Evolutionary conservation across 2,113 vertebrate species (phyloP).

Genomic region (Zapornia atra): DNA sequence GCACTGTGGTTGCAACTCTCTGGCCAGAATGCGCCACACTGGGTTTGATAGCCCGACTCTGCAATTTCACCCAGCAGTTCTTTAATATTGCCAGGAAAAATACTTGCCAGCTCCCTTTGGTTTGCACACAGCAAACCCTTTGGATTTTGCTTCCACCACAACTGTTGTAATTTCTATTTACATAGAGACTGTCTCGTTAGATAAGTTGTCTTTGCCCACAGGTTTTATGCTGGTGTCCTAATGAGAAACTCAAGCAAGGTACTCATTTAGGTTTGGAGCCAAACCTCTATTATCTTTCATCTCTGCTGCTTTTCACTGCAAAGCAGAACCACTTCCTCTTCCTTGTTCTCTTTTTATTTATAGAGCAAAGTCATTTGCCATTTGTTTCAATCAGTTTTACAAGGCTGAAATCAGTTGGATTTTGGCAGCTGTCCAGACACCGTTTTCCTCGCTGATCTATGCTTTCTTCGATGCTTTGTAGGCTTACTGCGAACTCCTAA

Average conservation of each 20-base stretch:
- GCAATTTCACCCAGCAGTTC: not conserved
- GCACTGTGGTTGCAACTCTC: not conserved
- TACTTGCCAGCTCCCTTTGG: not conserved
- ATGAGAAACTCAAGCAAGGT: not conserved
- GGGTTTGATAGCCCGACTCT: not conserved
- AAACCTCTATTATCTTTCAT: constrained; percentile 1
- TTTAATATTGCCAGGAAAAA: not conserved
- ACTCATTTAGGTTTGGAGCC: not conserved
- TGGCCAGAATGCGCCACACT: not conserved
- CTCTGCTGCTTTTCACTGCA: not conserved
- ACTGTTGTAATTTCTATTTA: not conserved
- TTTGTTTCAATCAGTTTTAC: constrained; percentile 4
- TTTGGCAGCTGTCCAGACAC: not conserved
- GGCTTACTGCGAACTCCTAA: constrained; percentile 3
- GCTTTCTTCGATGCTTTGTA: not conserved
- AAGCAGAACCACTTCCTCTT: constrained; percentile 20
- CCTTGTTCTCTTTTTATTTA: constrained; percentile 24
- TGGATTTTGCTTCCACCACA: not conserved
- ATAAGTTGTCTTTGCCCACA: not conserved
- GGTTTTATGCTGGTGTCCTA: not conserved
- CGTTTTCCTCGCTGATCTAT: not conserved
- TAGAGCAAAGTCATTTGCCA: not conserved
- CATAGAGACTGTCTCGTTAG: not conserved
- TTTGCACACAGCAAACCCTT: not conserved
- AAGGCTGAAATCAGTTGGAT: not conserved